phyloP scores from a whole-genome alignment of 2,888 invertebrate species.

The Megalurothrips usitatus region DNA sequence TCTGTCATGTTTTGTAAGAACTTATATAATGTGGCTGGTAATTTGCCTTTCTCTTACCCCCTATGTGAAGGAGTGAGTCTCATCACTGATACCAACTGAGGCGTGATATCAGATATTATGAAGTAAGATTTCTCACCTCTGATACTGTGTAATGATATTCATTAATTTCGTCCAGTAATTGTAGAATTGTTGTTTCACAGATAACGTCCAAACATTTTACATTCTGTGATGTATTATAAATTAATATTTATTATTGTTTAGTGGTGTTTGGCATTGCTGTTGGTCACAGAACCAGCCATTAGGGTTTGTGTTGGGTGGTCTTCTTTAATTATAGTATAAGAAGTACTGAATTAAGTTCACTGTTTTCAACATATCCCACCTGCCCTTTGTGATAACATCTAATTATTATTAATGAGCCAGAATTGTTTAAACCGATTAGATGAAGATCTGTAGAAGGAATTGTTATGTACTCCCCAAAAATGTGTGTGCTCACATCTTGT shows the following conservation, averaged over 20 bases:
- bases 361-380: neutral
- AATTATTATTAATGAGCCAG: too few species aligned
- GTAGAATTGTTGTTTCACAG: constrained; percentile 1
- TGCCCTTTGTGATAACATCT: neutral
- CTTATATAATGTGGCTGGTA: neutral
- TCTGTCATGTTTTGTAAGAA: neutral
- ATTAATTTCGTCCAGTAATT: constrained; percentile 3
- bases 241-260: neutral
- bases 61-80: neutral
- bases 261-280: neutral
- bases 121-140: neutral
- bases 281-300: neutral
- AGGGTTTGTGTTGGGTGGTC: neutral
- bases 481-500: too few species aligned
- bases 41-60: neutral
- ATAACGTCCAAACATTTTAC: neutral
- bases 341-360: neutral
- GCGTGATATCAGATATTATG: neutral
- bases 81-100: neutral
- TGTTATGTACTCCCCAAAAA: too few species aligned
- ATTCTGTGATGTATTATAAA: neutral
- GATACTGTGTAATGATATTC: neutral
- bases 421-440: too few species aligned
- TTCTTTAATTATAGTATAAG: neutral
- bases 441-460: too few species aligned